A percentile compares a stretch with the other conserved stretches of the same genome.
These are phyloP conservation scores for Morbakka virulenta DNA, from an alignment of 30 jellyfish, hydroid and myxozoan genomes.

Conservation along the genomic window DNA sequence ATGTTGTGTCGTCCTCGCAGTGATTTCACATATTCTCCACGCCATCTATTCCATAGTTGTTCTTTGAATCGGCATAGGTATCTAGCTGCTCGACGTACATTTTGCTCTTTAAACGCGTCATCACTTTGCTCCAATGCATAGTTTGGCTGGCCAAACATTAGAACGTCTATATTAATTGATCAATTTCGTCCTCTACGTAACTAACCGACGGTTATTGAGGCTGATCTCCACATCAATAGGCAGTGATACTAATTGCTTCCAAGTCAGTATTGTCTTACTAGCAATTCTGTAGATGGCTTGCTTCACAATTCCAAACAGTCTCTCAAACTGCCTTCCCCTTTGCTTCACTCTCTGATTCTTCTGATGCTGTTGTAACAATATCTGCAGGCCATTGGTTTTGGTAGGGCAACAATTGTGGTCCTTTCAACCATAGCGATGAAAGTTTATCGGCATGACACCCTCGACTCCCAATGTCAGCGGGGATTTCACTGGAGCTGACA, in stretches of 20 bases:
- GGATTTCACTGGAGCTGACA: conserved; percentile 32
- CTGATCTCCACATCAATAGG: conserved; percentile 51
- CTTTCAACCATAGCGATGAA: conserved; percentile 26
- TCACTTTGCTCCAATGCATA: conserved; percentile 35
- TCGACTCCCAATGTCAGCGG: conserved; percentile 66
- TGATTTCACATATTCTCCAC: conserved; percentile 31
- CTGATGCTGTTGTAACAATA: conserved; percentile 1
- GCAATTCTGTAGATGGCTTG: conserved; percentile 48
- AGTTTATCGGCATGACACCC: no score
- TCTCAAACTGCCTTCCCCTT: conserved; percentile 74
- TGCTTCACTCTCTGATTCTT: conserved; percentile 44
- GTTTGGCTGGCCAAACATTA: conserved; percentile 45
- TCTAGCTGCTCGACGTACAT: conserved; percentile 50
- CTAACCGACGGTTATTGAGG: conserved; percentile 68
- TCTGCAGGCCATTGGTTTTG: conserved; percentile 48
- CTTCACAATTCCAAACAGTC: conserved; percentile 59
- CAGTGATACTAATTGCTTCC: conserved; percentile 37
- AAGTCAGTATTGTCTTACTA: conserved; percentile 28
- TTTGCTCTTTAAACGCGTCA: conserved; percentile 30
- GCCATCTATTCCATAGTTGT: conserved; percentile 62
- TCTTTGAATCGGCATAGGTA: conserved; percentile 46
- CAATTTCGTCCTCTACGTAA: conserved; percentile 64
- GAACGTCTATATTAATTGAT: conserved; percentile 19
- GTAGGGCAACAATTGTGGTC: conserved; percentile 45
- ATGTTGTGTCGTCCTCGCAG: conserved; percentile 63